Evolutionary conservation across 2,113 vertebrate genomes (phyloP), one percentile per base, ranked within the genome.

Genomic region (Corvus cornix): DNA sequence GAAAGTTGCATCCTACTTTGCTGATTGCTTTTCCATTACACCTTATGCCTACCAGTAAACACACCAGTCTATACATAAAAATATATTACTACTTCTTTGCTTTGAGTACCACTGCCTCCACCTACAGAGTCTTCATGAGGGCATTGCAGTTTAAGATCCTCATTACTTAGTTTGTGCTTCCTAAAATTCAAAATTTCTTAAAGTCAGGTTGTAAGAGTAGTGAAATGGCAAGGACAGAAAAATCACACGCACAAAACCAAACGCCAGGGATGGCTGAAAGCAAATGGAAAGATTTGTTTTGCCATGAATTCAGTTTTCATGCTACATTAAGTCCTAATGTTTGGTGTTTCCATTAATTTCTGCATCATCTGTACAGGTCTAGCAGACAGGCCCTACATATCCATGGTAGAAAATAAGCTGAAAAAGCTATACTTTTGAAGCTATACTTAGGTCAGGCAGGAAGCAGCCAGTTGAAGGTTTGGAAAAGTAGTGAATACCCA

Each of bases 381-480:
- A 66, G 51, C 31, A 82, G 46, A 51, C 30, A 35, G 15, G 16
- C 27, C 59, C 75, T 77, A 62, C 11, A 52, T 2, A 39, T 56
- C 31, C 33, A 23, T 13, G 20, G 72, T 14, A 86, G 43, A 81
- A 94, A 81, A 93, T 8, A 55, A 87, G 41, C 66, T 89, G 67
- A 5, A 63, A 89, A 35, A 87, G 37, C 56, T 63, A n/a, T 24
- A 77, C 55, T 94, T 95, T 84, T 78, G 58, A 94, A 93, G 69
- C 41, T 96, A 87, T 93, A 93, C 73, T 94, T 96, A 94, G 87
- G 52, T 87, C 89, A 95, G 44, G 46, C 81, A 94, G 94, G 94
- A 97, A 96, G 44, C 30, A 89, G 64, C 1, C 72, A 87, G 52
- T 33, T 81, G 72, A 89, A 68, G 23, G 33, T 30, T 74, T 93